These are phyloP conservation scores for Ibycter americanus DNA, from an alignment of 2,797 vertebrate species.

Conservation along the genomic window DNA sequence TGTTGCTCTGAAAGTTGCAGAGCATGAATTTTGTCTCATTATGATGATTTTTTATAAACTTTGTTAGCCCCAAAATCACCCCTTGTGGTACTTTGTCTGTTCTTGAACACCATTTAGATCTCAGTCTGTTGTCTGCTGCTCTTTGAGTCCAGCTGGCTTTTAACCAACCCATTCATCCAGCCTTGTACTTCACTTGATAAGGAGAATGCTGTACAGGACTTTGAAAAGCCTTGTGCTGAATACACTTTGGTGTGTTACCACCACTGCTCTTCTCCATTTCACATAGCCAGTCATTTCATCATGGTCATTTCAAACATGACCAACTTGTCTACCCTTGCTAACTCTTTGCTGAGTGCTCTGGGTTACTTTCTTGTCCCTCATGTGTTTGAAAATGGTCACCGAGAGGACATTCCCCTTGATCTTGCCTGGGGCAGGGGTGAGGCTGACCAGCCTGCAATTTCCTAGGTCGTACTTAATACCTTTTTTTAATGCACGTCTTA, in stretches of 20 bases:
- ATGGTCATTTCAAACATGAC: background rate
- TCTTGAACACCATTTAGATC: background rate
- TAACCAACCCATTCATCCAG: background rate
- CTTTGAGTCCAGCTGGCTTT: background rate
- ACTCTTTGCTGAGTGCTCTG: background rate
- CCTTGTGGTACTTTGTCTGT: background rate
- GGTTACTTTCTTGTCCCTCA: background rate
- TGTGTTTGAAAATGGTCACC: background rate
- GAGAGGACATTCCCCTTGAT: background rate
- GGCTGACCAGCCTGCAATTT: background rate
- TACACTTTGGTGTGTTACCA: background rate
- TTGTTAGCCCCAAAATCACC: background rate
- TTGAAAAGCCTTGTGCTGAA: background rate
- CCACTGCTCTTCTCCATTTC: background rate
- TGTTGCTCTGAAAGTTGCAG: background rate
- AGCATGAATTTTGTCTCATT: background rate
- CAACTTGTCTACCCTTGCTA: background rate
- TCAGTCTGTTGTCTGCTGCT: background rate
- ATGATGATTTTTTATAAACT: background rate
- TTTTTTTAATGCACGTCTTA: background rate
- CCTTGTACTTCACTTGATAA: background rate
- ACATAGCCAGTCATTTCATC: fast-evolving
- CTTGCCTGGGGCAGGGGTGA: background rate
- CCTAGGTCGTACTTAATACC: fast-evolving
- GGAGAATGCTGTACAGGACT: background rate